Base-by-base conservation (phyloP, 2,888 invertebrate species). In the Phaonia tiefii region DNA sequence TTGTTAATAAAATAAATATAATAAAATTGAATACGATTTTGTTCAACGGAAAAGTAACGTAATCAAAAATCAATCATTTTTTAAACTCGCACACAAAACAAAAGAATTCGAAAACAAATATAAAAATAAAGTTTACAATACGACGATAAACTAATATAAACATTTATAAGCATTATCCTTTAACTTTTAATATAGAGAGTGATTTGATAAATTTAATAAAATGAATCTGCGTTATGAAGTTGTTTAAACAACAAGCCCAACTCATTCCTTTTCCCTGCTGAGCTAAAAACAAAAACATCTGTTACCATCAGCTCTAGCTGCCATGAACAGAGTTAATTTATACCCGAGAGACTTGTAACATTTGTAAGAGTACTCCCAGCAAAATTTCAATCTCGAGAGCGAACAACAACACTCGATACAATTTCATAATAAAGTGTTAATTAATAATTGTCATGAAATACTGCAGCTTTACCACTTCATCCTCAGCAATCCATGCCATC, bases 271-370 rank as follows among this genome's bases (percentile, higher is more conserved):
- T 10, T 65, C 58, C 15, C 26, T 7, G 15, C 15, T n/a, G n/a
- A n/a, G 7, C 15, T 15, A 13, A 7, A n/a, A n/a, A 39, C 10
- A 37, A 20, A 63, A 63, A 73, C 78, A 78, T 69, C 78, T 78
- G 78, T 73, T 78, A 54, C 8, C 39, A 51, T 72, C 37, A 75
- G 60, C n/a, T 20, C 8, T 58, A 72, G 60, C 11, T 17, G 22
- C n/a, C 39, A 42, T 17, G 58, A 72, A 37, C 74, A 78, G 54
- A 75, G 78, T 75, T 81, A 81, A 81, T 81, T 81, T 78, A 78
- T 81, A 72, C 81, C 49, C 81, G 13, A 22, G 81, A 75, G 81
- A 78, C 81, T 26, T 66, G 78, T 81, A 81, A 81, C 78, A 63
- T 22, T 22, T 42, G 25, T 25, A 17, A 54, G 25, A 13, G 22